These are phyloP conservation scores for Lottia gigantea DNA, from an alignment of 2,888 invertebrate genomes.

Conservation along the genomic window DNA sequence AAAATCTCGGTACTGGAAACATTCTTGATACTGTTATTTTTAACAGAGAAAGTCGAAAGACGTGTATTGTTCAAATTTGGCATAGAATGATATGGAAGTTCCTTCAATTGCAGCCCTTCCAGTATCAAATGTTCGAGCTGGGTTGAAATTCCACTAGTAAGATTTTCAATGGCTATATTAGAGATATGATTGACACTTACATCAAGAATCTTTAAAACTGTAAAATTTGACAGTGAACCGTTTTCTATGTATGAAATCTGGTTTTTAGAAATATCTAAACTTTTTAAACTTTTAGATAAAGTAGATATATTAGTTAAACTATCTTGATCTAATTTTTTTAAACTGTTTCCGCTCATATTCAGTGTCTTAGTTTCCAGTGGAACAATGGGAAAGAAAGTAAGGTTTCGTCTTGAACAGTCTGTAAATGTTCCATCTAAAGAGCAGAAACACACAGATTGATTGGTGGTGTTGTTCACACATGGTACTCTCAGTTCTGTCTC, in stretches of 20 bases:
- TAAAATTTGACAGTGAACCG: background rate
- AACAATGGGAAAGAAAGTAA: background rate
- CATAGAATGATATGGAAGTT: background rate
- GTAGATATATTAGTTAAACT: background rate
- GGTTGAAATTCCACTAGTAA: background rate
- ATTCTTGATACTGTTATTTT: background rate
- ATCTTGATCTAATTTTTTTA: background rate
- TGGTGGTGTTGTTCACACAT: no score
- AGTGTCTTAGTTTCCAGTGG: background rate
- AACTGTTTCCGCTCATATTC: constrained; percentile 1
- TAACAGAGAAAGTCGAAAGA: background rate
- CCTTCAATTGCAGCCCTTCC: background rate
- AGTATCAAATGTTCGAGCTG: background rate
- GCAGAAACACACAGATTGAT: background rate
- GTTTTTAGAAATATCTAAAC: background rate
- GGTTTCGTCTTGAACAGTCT: background rate
- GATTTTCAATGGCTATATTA: background rate
- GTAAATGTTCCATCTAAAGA: background rate
- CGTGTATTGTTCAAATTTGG: background rate
- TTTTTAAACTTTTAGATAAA: background rate
- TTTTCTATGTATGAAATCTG: background rate
- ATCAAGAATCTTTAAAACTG: background rate
- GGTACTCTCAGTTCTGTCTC: no score
- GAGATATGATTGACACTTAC: background rate
- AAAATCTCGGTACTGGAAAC: background rate